phyloP scores from a whole-genome alignment of 2,888 invertebrate species.

The Caenorhabditis wallacei region DNA sequence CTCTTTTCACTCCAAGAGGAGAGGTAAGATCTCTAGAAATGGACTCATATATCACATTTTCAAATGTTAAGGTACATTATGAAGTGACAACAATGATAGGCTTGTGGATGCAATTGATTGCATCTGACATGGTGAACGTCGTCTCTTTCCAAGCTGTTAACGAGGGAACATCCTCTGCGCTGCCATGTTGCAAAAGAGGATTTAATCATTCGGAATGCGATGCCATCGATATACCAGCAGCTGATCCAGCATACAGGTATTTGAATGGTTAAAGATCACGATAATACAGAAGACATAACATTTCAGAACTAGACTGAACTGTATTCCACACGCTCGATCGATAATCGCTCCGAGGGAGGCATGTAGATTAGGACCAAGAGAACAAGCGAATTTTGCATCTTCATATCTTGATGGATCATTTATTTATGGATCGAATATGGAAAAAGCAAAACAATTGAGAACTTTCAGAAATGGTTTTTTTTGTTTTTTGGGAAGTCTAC shows the following conservation, averaged over 20 bases:
- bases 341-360: constrained; percentile 77
- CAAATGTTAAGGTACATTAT: constrained; percentile 86
- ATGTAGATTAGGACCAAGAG: constrained; percentile 85
- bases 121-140: constrained; percentile 85
- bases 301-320: constrained; percentile 73
- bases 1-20: constrained; percentile 70
- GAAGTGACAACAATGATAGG: constrained; percentile 86
- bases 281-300: constrained; percentile 20
- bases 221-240: constrained; percentile 76
- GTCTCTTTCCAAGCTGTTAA: constrained; percentile 81
- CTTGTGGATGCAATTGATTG: constrained; percentile 81
- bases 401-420: constrained; percentile 90
- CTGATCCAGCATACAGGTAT: constrained; percentile 78
- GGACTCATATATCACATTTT: too few species aligned
- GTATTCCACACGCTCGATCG: constrained; percentile 78
- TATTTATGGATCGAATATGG: constrained; percentile 93
- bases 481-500: background rate
- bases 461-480: constrained; percentile 88
- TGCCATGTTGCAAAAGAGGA: constrained; percentile 80
- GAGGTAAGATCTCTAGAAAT: constrained; percentile 37
- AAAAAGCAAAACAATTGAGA: constrained; percentile 89
- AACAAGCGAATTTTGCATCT: constrained; percentile 95
- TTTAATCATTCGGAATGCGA: constrained; percentile 82
- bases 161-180: constrained; percentile 61
- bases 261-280: constrained; percentile 31